These are phyloP conservation scores for Metalampra italica DNA, from an alignment of 2,888 invertebrate genomes.

Conservation along the genomic window DNA sequence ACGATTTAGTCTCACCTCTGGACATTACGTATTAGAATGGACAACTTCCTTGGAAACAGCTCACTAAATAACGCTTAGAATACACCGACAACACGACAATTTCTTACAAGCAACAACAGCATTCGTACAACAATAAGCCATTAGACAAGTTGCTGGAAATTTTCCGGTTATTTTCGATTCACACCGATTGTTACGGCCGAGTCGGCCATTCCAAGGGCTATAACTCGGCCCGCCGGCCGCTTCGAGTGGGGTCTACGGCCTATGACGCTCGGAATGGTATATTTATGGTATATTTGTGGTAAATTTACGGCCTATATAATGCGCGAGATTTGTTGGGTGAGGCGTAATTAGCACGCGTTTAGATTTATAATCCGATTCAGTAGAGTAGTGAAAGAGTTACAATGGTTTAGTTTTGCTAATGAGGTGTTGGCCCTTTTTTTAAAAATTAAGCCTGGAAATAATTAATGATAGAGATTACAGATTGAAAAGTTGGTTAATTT, in stretches of 20 bases:
- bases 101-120: conserved; percentile 48
- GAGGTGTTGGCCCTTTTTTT: conserved; percentile 34
- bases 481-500: too few relatives aligned
- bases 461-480: too few relatives aligned
- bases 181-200: conserved; percentile 66
- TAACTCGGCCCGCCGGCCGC: conserved; percentile 54
- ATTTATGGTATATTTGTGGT: conserved; percentile 60
- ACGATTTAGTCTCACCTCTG: too few relatives aligned
- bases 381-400: conserved; percentile 15
- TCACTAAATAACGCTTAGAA: conserved; percentile 50
- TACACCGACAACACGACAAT: conserved; percentile 50
- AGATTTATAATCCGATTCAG: conserved; percentile 49
- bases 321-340: conserved; percentile 63
- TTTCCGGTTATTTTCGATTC: conserved; percentile 77
- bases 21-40: neutral
- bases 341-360: conserved; percentile 63
- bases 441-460: too few relatives aligned
- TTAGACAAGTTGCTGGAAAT: conserved; percentile 73
- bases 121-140: conserved; percentile 70
- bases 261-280: conserved; percentile 54
- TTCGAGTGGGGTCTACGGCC: conserved; percentile 73
- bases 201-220: conserved; percentile 54
- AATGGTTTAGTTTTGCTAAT: conserved; percentile 33
- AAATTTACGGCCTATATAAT: conserved; percentile 67
- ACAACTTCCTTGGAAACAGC: conserved; percentile 25